Percentiles rank a stretch among this genome's conserved stretches.
Conservation (phyloP, 1,140 invertebrate genomes). For the Aphaenogaster rudis region DNA sequence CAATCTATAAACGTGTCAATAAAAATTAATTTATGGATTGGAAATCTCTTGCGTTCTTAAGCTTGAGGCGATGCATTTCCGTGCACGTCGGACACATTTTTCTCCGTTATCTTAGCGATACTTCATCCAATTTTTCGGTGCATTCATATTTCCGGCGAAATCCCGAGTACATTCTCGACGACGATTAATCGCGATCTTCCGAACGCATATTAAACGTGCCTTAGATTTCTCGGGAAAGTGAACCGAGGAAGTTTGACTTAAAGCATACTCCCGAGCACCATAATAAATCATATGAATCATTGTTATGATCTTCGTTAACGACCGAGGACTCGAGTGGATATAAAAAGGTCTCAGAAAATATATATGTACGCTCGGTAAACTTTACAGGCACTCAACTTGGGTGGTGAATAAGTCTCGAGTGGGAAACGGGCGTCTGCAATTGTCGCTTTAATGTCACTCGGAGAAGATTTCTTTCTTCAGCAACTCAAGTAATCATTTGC, state of each 20-base stretch:
- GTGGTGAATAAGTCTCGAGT: not conserved
- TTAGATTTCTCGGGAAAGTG: constrained; percentile 4
- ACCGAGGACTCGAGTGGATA: not conserved
- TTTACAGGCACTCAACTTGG: constrained; percentile 22
- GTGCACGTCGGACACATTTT: not conserved
- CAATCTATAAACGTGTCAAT: not conserved
- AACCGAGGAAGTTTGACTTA: not conserved
- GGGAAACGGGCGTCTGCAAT: not conserved
- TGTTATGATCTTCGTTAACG: constrained; percentile 29
- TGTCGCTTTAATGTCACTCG: not conserved
- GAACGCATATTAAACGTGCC: constrained; percentile 42
- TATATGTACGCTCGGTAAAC: not conserved
- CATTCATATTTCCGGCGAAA: constrained; percentile 1
- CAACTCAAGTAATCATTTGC: not conserved
- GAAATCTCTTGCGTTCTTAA: not conserved
- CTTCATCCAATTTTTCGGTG: constrained; percentile 9
- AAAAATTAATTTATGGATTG: constrained; percentile 5
- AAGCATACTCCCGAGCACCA: not conserved
- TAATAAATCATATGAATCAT: constrained; percentile 9
- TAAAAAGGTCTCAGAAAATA: constrained; percentile 19
- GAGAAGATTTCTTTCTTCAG: not conserved
- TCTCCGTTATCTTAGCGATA: not conserved
- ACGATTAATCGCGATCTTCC: constrained; percentile 21
- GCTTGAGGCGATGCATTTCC: not conserved
- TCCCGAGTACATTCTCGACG: not conserved